These are phyloP conservation scores for Ips nitidus DNA, from an alignment of 1,140 invertebrate genomes.

Conservation along the genomic window DNA sequence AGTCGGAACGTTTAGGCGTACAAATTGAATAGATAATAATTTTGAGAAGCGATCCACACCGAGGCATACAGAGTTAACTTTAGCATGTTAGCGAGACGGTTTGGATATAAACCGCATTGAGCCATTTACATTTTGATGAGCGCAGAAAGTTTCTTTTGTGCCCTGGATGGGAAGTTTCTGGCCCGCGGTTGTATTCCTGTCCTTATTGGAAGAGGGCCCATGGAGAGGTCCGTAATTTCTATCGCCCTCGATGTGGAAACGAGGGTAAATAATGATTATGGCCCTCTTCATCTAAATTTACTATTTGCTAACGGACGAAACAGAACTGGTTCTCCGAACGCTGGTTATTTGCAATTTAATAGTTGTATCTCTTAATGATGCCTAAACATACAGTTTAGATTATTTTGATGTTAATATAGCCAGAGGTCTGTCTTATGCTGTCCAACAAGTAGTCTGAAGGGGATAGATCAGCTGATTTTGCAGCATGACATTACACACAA, in stretches of 20 bases:
- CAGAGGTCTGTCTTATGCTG: too few relatives aligned
- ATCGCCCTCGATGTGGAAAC: slow-evolving; percentile 12
- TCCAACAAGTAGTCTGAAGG: too few relatives aligned
- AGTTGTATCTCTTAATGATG: not conserved
- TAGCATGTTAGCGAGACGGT: slow-evolving; percentile 31
- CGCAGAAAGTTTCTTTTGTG: slow-evolving; percentile 44
- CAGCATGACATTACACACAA: too few relatives aligned
- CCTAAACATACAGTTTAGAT: too few relatives aligned
- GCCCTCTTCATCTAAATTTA: slow-evolving; percentile 10
- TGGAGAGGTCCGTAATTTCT: slow-evolving; percentile 14
- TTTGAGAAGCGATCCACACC: slow-evolving; percentile 24
- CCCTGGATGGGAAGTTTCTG: slow-evolving; percentile 7
- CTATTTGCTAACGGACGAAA: slow-evolving; percentile 14
- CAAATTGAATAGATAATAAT: slow-evolving; percentile 39
- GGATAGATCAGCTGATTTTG: too few relatives aligned
- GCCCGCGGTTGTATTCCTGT: slow-evolving; percentile 5
- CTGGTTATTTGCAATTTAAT: slow-evolving; percentile 10
- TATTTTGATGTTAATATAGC: too few relatives aligned
- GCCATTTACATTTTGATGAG: slow-evolving; percentile 48
- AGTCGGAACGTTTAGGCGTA: slow-evolving; percentile 30
- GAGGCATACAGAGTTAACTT: slow-evolving; percentile 28
- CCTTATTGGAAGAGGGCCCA: slow-evolving; percentile 33
- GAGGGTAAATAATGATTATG: slow-evolving; percentile 21
- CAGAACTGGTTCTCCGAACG: not conserved
- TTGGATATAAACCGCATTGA: slow-evolving; percentile 44